Base-by-base conservation (phyloP, 2,888 invertebrate genomes). In the Glaucopsyche alexis region DNA sequence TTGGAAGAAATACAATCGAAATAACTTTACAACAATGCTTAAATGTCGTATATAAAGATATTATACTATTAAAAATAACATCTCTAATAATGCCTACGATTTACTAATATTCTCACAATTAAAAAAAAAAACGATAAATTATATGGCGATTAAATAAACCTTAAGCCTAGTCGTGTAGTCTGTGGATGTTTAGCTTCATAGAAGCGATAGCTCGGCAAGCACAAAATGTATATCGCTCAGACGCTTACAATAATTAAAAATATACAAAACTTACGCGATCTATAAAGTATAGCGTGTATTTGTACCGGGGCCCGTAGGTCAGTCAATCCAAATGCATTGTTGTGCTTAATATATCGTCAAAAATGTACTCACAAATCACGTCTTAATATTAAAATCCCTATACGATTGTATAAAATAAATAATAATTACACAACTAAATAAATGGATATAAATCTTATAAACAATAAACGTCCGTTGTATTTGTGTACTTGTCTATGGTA, bases 211-310 rank as follows among this genome's bases (percentile, higher is more conserved):
- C 80, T 84, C 83, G 88, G 87, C 89, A 88, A 88, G 85, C 83
- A 81, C 78, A 42, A 7, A 81, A 87, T 84, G 85, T 86, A 71
- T 38, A 55, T 71, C 55, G 45, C 45, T 85, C 85, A 85, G 78
- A 83, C 77, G 79, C 83, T 83, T 79, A 78, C 81, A 81, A 85
- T 83, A 16, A 29, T 29, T 29, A 60, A 82, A 86, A 84, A 87
- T 87, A 89, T 88, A 81, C 90, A 90, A 85, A 86, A 90, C 86
- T 85, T 82, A 83, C 79, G 80, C 79, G 82, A 84, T 81, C 83
- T 85, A 87, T 86, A 88, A 88, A 89, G 88, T 84, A 86, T 87
- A 90, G 88, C 88, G 87, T 86, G 85, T 88, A 85, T 83, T 89
- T 90, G 90, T 91, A 90, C 89, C 90, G 84, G 87, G 80, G 80